Evolutionary conservation across 2,113 vertebrate species (phyloP), one percentile per base, ranked within the genome.

Genomic region (Rhinopomastus cyanomelas): DNA sequence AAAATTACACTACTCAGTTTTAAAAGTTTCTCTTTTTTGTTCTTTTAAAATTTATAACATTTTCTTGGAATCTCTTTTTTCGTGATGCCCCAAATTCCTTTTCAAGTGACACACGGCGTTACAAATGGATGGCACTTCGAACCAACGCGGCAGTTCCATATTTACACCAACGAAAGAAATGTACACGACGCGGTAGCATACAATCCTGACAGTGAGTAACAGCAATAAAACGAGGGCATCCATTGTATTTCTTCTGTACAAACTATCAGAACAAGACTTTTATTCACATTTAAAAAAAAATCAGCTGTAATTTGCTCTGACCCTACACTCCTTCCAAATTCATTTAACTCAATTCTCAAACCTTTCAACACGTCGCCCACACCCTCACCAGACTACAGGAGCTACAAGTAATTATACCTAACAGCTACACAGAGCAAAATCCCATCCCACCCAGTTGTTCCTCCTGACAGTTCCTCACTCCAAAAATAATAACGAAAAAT

Each of bases 111-210:
- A 98, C 98, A 97, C 97, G 96, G 98, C 97, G 94, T 97, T 97
- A 98, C 98, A 98, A 98, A 98, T 97, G 98, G 98, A 98, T 98
- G 98, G 98, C 98, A 98, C 98, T 97, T 97, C 91, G 97, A 98
- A 98, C 98, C 97, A 96, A 98, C 82, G 97, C 97, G 98, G 98
- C 97, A 97, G 97, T 98, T 97, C 96, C 97, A 96, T 99, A 99
- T 99, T 99, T 99, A 99, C 98, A 99, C 97, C 96, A 98, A 98
- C 95, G 39, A 98, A 98, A 97, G 97, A 98, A 98, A 99, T 99
- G 98, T 99, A 99, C 98, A 99, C 97, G 98, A 98, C 97, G 98
- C 95, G 95, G 98, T 98, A 98, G 98, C 98, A 97, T 98, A 98
- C 98, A 98, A 98, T 97, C 98, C 96, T 94, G 97, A 99, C 98